Conservation (phyloP, 2,113 vertebrate genomes). For the Phalacrocorax brasilianus region DNA sequence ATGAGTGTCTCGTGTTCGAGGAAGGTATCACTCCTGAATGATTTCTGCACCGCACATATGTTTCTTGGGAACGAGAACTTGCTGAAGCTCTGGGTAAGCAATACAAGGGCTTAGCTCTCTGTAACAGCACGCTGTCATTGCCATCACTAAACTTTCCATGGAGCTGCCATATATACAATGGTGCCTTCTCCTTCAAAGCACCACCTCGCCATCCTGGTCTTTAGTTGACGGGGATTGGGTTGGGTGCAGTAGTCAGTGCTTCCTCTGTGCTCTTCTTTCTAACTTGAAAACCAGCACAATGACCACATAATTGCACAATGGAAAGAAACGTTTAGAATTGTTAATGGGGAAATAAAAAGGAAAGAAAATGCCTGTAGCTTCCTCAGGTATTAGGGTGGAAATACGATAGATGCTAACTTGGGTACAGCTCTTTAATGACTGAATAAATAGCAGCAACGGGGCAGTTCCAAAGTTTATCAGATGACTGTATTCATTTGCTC, state of each 20-base stretch:
- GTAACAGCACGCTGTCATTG: not conserved
- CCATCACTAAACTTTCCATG: not conserved
- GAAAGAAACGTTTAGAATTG: not conserved
- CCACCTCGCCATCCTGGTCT: not conserved
- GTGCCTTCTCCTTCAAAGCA: not conserved
- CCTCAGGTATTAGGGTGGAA: not conserved
- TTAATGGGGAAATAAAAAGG: not conserved
- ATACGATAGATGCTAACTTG: not conserved
- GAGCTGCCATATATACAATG: not conserved
- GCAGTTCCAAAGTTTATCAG: constrained; percentile 48
- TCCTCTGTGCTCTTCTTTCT: not conserved
- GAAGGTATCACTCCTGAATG: not conserved
- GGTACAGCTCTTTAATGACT: not conserved
- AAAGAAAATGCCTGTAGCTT: not conserved
- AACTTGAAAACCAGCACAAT: not conserved
- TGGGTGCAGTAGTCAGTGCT: not conserved
- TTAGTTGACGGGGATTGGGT: not conserved
- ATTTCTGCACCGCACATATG: not conserved
- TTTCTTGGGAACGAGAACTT: not conserved
- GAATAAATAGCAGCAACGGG: not conserved
- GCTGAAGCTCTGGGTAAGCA: not conserved
- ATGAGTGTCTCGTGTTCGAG: not conserved
- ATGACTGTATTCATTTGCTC: constrained; percentile 53
- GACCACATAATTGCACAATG: not conserved
- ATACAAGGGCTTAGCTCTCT: not conserved